Evolutionary conservation across 2,797 vertebrate species (phyloP).

Genomic region (Aulostomus chinensis): DNA sequence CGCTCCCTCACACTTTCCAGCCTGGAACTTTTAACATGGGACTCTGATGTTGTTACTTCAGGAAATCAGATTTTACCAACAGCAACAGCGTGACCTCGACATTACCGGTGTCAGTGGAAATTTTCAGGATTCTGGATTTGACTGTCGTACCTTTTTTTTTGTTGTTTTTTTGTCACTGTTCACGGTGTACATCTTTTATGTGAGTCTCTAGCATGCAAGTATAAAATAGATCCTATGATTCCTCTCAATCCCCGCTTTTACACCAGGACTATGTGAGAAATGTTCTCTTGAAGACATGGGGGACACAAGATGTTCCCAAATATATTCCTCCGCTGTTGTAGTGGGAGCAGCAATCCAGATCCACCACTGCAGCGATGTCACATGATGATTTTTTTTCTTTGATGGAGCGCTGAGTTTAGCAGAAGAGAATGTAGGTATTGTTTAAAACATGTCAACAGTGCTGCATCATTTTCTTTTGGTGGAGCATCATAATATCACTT

Average conservation of each 20-base stretch:
- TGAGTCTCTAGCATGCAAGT: too few species aligned
- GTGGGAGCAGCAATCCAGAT: background rate
- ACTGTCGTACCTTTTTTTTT: too few species aligned
- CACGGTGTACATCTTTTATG: conserved; percentile 18
- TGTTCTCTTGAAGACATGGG: too few species aligned
- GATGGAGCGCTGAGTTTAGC: background rate
- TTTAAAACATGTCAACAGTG: background rate
- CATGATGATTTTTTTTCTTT: background rate
- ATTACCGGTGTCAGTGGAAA: conserved; percentile 32
- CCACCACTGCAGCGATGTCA: background rate
- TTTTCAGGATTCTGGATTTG: conserved; percentile 20
- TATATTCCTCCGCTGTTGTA: background rate
- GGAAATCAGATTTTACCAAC: conserved; percentile 48
- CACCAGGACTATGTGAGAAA: too few species aligned
- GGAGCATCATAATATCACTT: background rate
- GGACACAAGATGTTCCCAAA: too few species aligned
- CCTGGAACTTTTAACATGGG: conserved; percentile 67
- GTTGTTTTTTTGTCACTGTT: conserved; percentile 22
- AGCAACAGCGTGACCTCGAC: conserved; percentile 26
- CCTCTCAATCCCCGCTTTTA: too few species aligned
- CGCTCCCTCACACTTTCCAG: conserved; percentile 56
- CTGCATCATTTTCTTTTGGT: background rate
- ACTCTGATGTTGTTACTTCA: conserved; percentile 47
- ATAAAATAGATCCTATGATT: too few species aligned
- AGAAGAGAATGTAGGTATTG: background rate